These are phyloP conservation scores for Etheostoma spectabile DNA, from an alignment of 2,113 vertebrate genomes.

Conservation along the genomic window DNA sequence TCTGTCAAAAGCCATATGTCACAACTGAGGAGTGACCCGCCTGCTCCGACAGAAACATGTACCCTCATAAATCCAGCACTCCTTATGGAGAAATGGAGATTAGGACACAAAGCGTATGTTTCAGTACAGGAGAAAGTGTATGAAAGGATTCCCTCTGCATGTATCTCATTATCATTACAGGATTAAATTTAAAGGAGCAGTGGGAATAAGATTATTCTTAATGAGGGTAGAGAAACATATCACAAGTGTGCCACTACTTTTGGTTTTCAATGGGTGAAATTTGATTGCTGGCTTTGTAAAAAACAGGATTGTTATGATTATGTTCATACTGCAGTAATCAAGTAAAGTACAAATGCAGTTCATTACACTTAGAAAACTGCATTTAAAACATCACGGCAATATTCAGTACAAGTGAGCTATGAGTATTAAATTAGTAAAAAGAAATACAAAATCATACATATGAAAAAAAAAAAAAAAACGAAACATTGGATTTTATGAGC, in stretches of 20 bases:
- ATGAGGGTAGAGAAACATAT: not conserved
- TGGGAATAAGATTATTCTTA: conserved; percentile 8
- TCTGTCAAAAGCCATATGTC: conserved; percentile 83
- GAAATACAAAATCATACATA: too few relatives aligned
- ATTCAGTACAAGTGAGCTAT: not conserved
- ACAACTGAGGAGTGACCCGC: conserved; percentile 59
- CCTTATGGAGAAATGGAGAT: conserved; percentile 65
- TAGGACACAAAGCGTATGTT: conserved; percentile 58
- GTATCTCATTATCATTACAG: conserved; percentile 48
- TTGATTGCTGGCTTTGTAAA: not conserved
- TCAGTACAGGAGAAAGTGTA: conserved; percentile 70
- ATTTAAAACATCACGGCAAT: not conserved
- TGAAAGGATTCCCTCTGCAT: conserved; percentile 18
- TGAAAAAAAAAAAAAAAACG: too few relatives aligned
- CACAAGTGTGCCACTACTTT: not conserved
- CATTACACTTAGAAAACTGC: not conserved
- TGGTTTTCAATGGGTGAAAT: not conserved
- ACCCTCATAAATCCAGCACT: conserved; percentile 58
- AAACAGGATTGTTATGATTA: not conserved
- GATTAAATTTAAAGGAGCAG: conserved; percentile 42
- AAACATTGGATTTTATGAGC: not conserved
- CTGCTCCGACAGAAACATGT: conserved; percentile 46
- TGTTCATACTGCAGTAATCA: not conserved
- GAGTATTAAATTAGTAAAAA: not conserved
- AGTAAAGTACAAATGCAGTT: not conserved